Percentiles rank a stretch among this genome's conserved stretches.
Evolutionary conservation across 2,113 vertebrate species (phyloP).

Genomic region (Lophius piscatorius): DNA sequence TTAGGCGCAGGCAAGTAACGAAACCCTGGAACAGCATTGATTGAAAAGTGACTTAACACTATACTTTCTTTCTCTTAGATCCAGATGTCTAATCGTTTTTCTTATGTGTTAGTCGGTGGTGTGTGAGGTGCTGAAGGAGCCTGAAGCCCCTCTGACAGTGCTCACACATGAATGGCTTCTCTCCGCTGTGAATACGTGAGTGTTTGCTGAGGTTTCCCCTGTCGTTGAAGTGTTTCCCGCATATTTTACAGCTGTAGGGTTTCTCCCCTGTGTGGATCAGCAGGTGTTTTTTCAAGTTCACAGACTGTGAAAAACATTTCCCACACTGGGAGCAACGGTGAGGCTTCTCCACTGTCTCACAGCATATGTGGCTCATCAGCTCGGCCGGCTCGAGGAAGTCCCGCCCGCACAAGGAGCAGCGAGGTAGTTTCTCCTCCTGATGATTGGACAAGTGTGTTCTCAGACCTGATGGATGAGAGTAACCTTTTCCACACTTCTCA

Average conservation of each 20-base stretch:
- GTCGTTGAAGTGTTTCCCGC: conserved; percentile 37
- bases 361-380: not conserved
- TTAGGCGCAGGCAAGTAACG: too few species aligned
- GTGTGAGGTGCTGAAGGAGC: conserved; percentile 36
- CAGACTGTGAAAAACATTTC: not conserved
- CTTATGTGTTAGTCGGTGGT: conserved; percentile 17
- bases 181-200: conserved; percentile 14
- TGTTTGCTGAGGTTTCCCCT: conserved; percentile 46
- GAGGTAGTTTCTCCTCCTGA: not conserved
- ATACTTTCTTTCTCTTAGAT: too few species aligned
- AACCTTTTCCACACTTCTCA: conserved; percentile 17
- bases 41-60: too few species aligned
- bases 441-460: not conserved
- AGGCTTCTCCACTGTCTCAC: not conserved
- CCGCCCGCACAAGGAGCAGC: not conserved
- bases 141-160: conserved; percentile 27
- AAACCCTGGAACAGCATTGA: too few species aligned
- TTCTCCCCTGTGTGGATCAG: conserved; percentile 32
- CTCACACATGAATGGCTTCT: conserved; percentile 34
- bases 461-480: fast-evolving
- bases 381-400: fast-evolving
- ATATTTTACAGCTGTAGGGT: not conserved
- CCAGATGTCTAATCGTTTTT: not conserved
- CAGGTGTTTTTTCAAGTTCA: conserved; percentile 18
- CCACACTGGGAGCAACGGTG: conserved; percentile 32